A percentile compares a stretch with the other conserved stretches of the same genome.
phyloP scores from a whole-genome alignment of 2,113 vertebrate genomes.

The Seriola quinqueradiata region DNA sequence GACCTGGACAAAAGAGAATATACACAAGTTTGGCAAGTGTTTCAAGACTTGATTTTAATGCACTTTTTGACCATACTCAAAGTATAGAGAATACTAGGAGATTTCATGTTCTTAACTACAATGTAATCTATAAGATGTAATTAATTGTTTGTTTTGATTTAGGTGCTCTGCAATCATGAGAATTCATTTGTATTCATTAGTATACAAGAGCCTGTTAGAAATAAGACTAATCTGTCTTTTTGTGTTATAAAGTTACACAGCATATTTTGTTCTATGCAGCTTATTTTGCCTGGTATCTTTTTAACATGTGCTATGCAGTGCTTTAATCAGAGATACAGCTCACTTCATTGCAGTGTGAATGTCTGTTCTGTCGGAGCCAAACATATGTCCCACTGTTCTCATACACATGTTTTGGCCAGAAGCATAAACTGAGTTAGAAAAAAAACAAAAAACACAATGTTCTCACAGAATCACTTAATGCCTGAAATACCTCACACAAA shows the following conservation, averaged over 20 bases:
- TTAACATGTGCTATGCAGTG: background rate
- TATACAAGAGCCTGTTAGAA: background rate
- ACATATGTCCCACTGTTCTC: slow-evolving; percentile 54
- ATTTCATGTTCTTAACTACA: background rate
- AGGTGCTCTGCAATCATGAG: background rate
- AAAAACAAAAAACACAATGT: slow-evolving; percentile 6
- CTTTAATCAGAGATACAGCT: background rate
- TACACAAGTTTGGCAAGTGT: too few relatives aligned
- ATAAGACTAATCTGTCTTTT: background rate
- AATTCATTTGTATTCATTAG: background rate
- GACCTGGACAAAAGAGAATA: too few relatives aligned
- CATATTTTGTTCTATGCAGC: background rate
- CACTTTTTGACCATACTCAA: background rate
- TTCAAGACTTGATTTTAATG: background rate
- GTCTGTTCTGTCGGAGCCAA: slow-evolving; percentile 25
- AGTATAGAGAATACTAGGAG: background rate
- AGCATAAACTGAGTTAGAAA: slow-evolving; percentile 13
- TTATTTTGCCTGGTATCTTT: background rate
- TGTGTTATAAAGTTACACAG: background rate
- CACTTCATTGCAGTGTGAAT: background rate
- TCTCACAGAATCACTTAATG: slow-evolving; percentile 35
- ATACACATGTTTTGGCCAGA: slow-evolving; percentile 43
- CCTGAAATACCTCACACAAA: slow-evolving; percentile 30
- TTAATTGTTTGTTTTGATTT: background rate
- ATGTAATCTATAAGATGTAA: background rate